A percentile compares a stretch with the other conserved stretches of the same genome.
Conservation (phyloP, 2,113 vertebrate genomes). For the Trematomus loennbergii region DNA sequence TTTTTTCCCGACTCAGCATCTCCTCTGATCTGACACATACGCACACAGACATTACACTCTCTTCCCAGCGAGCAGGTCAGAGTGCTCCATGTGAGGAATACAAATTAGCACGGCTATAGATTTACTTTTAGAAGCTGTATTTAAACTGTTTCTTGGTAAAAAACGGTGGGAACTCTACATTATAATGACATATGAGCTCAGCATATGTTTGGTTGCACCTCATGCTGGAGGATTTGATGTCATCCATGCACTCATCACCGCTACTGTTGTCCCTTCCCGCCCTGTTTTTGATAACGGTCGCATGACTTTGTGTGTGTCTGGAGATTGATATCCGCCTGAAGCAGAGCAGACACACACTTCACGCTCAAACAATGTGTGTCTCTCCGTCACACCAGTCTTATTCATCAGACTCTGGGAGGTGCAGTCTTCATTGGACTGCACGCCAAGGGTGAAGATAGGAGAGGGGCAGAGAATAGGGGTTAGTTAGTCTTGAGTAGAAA, state of each 20-base stretch:
- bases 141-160: background rate
- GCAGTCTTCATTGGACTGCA: constrained; percentile 23
- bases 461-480: background rate
- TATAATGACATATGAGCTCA: background rate
- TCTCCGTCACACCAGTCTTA: constrained; percentile 21
- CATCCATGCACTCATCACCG: background rate
- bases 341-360: constrained; percentile 62
- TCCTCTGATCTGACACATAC: constrained; percentile 43
- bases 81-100: constrained; percentile 44
- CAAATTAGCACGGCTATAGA: constrained; percentile 49
- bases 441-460: constrained; percentile 38
- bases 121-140: constrained; percentile 36
- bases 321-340: constrained; percentile 60
- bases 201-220: background rate
- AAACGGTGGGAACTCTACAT: constrained; percentile 21
- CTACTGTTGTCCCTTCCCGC: constrained; percentile 11
- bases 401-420: constrained; percentile 59
- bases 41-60: constrained; percentile 14
- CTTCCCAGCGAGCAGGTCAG: constrained; percentile 36
- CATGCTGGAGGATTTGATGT: constrained; percentile 6
- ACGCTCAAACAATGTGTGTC: constrained; percentile 41
- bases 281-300: constrained; percentile 8
- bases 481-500: background rate
- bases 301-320: constrained; percentile 24
- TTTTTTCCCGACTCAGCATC: constrained; percentile 61